These are phyloP conservation scores for Andrena trimmerana DNA, from an alignment of 2,888 invertebrate genomes.

Conservation along the genomic window DNA sequence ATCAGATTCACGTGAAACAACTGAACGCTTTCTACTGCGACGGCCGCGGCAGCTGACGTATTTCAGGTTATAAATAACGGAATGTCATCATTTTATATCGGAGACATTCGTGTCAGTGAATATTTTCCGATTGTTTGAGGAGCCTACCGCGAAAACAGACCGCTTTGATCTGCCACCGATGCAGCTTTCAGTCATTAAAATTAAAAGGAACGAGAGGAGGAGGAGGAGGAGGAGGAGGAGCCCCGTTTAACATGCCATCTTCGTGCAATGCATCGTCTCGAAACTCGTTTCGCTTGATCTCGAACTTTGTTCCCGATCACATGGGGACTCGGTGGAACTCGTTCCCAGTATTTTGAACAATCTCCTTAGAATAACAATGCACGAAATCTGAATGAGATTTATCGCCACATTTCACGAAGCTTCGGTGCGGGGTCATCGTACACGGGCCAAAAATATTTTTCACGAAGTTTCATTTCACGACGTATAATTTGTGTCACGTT, in stretches of 20 bases:
- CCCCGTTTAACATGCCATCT: background rate
- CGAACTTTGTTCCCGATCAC: background rate
- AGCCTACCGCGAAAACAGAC: background rate
- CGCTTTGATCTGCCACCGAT: conserved; percentile 34
- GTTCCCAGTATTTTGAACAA: background rate
- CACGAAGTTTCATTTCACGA: background rate
- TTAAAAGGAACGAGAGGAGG: background rate
- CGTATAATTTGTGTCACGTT: conserved; percentile 10
- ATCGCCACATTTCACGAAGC: too few species aligned
- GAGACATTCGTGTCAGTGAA: conserved; percentile 31
- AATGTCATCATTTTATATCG: conserved; percentile 52
- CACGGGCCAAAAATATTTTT: background rate
- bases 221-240: too few species aligned
- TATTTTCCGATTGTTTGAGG: conserved; percentile 45
- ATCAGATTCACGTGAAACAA: conserved; percentile 34
- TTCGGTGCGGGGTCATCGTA: too few species aligned
- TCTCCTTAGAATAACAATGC: too few species aligned
- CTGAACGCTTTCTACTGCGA: conserved; percentile 36
- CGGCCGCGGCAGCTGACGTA: conserved; percentile 21
- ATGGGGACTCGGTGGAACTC: background rate
- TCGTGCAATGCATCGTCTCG: background rate
- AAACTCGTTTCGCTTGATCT: background rate
- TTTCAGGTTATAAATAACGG: conserved; percentile 51
- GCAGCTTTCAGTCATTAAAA: conserved; percentile 6
- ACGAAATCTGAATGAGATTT: too few species aligned